Conservation (phyloP, 2,888 invertebrate genomes). For the Xanthorhoe spadicearia region DNA sequence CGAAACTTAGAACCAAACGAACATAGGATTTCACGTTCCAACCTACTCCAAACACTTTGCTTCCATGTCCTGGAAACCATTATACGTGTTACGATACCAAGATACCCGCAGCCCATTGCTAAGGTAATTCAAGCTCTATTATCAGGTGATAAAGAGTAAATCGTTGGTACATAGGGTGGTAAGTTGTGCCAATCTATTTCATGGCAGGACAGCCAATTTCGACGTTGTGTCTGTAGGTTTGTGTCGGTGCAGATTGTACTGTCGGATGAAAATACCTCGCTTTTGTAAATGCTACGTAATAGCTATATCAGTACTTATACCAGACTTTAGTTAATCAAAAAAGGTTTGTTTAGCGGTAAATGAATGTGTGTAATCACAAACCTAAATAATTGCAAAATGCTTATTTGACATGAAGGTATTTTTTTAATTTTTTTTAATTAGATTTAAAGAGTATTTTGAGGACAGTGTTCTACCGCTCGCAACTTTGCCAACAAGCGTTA, state of each 20-base stretch:
- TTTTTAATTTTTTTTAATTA: no score
- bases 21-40: conserved; percentile 43
- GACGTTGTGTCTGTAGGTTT: conserved; percentile 57
- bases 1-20: conserved; percentile 34
- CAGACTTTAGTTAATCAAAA: not conserved
- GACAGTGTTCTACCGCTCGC: no score
- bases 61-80: conserved; percentile 53
- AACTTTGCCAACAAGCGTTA: no score
- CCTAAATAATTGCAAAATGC: no score
- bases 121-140: conserved; percentile 43
- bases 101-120: conserved; percentile 27
- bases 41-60: conserved; percentile 49
- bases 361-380: not conserved
- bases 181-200: conserved; percentile 65
- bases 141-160: conserved; percentile 32
- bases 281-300: conserved; percentile 5
- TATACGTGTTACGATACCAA: conserved; percentile 52
- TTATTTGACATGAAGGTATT: no score
- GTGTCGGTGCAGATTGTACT: conserved; percentile 33
- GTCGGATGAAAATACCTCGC: conserved; percentile 28
- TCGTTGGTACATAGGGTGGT: conserved; percentile 38
- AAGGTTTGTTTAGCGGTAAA: conserved; percentile 1
- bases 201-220: conserved; percentile 69
- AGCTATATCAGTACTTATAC: not conserved
- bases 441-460: no score